Conservation (phyloP, 2,113 vertebrate species). For the Boulengeromyrus knoepffleri region DNA sequence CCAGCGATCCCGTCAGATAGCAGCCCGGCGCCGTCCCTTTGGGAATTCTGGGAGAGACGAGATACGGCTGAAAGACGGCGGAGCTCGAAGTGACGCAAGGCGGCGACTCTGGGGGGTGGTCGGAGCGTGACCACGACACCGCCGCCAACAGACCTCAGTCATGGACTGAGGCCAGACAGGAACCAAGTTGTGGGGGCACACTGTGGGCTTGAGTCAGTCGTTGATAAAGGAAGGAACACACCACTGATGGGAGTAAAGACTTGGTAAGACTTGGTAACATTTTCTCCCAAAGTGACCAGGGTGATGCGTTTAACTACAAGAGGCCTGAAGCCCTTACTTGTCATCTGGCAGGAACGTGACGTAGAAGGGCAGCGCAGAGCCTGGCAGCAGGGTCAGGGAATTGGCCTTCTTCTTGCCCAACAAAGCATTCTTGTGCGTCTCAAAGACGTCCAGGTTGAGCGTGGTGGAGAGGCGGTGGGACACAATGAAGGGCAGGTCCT, state of each 20-base stretch:
- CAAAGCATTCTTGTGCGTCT: slow-evolving; percentile 85
- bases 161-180: background rate
- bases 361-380: slow-evolving; percentile 83
- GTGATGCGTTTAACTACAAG: background rate
- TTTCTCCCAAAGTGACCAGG: background rate
- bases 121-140: background rate
- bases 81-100: background rate
- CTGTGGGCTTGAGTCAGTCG: background rate
- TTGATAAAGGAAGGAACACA: background rate
- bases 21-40: slow-evolving; percentile 92
- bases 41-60: slow-evolving; percentile 66
- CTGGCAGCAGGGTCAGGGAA: slow-evolving; percentile 77
- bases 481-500: slow-evolving; percentile 89
- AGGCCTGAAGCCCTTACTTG: slow-evolving; percentile 70
- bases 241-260: background rate
- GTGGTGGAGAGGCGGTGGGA: slow-evolving; percentile 88
- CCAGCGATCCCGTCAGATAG: slow-evolving; percentile 84
- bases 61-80: background rate
- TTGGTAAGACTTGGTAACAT: background rate
- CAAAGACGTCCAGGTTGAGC: slow-evolving; percentile 85
- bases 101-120: background rate
- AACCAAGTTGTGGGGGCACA: background rate
- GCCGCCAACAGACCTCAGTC: background rate
- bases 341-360: slow-evolving; percentile 87
- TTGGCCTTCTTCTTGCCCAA: slow-evolving; percentile 91